Evolutionary conservation across 2,888 invertebrate species (phyloP).

Genomic region (Cephus rjabovi): DNA sequence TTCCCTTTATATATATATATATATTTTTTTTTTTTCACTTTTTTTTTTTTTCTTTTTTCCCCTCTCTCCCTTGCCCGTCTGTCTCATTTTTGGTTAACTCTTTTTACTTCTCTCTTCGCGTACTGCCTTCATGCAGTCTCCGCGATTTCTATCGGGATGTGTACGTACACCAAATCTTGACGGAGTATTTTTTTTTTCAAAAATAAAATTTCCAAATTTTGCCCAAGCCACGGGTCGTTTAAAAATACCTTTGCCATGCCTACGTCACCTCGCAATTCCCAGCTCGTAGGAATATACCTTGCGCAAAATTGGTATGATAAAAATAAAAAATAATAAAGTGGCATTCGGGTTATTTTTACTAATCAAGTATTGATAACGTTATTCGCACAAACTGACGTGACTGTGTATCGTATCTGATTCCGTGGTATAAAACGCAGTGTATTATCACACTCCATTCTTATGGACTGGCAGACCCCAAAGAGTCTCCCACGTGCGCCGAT

Average conservation of each 20-base stretch:
- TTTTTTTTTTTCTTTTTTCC: not conserved
- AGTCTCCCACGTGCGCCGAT: not conserved
- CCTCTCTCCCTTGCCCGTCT: slow-evolving; percentile 4
- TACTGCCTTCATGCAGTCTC: not conserved
- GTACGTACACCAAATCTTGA: not conserved
- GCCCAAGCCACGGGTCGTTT: not conserved
- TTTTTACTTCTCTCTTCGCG: slow-evolving; percentile 15
- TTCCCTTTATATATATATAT: slow-evolving; percentile 10
- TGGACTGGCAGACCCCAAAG: not conserved
- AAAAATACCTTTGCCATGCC: not conserved
- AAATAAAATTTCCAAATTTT: not conserved
- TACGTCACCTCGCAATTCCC: not conserved
- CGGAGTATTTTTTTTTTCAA: not conserved
- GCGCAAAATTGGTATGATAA: not conserved
- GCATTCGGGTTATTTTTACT: not conserved
- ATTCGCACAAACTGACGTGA: not conserved
- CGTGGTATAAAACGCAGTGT: not conserved
- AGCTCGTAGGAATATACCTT: not conserved
- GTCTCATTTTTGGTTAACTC: not conserved
- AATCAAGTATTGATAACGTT: not conserved
- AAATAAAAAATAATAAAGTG: not conserved
- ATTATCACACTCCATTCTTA: not conserved
- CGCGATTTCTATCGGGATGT: not conserved
- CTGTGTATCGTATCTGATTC: not conserved
- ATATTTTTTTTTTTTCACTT: not conserved